Base-by-base conservation (phyloP, 1,140 invertebrate genomes). In the Zaprionus africanus region DNA sequence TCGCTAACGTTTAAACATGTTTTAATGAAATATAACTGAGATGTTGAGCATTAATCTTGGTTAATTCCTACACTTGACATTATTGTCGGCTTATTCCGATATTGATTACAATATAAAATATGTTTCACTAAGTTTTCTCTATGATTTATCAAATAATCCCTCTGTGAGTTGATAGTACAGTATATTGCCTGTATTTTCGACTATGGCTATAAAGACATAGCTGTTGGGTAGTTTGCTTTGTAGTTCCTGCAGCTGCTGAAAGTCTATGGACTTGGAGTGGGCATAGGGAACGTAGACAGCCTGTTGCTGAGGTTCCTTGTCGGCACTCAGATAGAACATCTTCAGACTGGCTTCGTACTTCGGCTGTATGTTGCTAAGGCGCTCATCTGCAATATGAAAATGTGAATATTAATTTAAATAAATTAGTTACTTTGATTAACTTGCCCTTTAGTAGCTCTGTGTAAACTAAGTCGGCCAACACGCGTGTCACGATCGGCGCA, bases 151-250 rank as follows among this genome's bases (percentile, higher is more conserved):
- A 4, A 17, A 22, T 7, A 90, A 58, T 2, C 71, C 82, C n/a
- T 75, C 53, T 7, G 15, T 61, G 0, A 86, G 34, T 68, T 85
- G 49, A 22, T 92, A 92, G 51, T 91, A 92, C 1, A 92, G 41
- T 38, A 91, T 86, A 24, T 78, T 91, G 12, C 54, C 76, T 0
- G 81, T 81, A 26, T 84, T 91, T 17, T 92, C 86, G 0, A 76
- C 77, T 7, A 92, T 77, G 12, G 83, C 83, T 3, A 92, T 12
- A 12, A 58, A 71, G 24, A 88, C 41, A 1, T 3, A 49, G 5
- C 65, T 67, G 6, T 56, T 38, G 1, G 13, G 26, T 1, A 88
- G 49, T 34, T 75, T 73, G 7, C 66, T n/a, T 28, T 92, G 83
- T 12, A 88, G 28, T 0, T 12, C 11, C 5, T 73, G 51, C 0